Evolutionary conservation across 2,113 vertebrate genomes (phyloP), one percentile per base, ranked within the genome.

Genomic region (Rhinolophus sinicus): DNA sequence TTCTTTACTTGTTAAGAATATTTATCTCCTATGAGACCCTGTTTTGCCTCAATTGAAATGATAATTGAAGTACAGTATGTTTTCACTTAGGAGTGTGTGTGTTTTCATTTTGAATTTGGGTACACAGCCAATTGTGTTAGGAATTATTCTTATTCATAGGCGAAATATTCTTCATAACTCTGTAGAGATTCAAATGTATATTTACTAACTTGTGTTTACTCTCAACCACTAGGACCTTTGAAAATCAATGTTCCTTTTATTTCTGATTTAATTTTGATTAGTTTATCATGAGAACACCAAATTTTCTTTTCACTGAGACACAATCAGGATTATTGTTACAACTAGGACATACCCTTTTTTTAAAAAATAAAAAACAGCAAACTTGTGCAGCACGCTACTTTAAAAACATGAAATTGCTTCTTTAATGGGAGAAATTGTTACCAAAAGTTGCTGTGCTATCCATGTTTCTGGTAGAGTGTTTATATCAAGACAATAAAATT

Each of bases 1-100:
- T 97, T 95, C 52, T 52, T 83, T 78, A 44, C 65, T 95, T 96
- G 73, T 95, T 96, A 95, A 96, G 89, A 95, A 56, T 96, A 82
- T 90, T 96, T 93, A 86, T 93, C 69, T 87, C 78, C 88, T 84
- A 9, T 50, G 52, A 94, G 75, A 40, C 19, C 35, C 75, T 77
- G 33, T 82, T 95, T 96, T 97, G 85, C 73, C 38, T 89, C 67
- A 64, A 2, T 65, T 26, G 94, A 92, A 56, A 88, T 95, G 76
- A 52, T 96, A 92, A 78, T 72, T 94, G 52, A 97, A 97, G 1
- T 90, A 44, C 72, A 94, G 40, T 56, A 54, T 96, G 85, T 93
- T 93, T 94, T 94, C 65, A 52, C 9, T 82, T 96, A 30, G 54
- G 50, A 72, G 9, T 56, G 28, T 90, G 52, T 96, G 52, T 88